Percentiles rank a stretch among this genome's conserved stretches.
These are phyloP conservation scores for Alectoris magna DNA, from an alignment of 2,797 vertebrate genomes.

Conservation along the genomic window DNA sequence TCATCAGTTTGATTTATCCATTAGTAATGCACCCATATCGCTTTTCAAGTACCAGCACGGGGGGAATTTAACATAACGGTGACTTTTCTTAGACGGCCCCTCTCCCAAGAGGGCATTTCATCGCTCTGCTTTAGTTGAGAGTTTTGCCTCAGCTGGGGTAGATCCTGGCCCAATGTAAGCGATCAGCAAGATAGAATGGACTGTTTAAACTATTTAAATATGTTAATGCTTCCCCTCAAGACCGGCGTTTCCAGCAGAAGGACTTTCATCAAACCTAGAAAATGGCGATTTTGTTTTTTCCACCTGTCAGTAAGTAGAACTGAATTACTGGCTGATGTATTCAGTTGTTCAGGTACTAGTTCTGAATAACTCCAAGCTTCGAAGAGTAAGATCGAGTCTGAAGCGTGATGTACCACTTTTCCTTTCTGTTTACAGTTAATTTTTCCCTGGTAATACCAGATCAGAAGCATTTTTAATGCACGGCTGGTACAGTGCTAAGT, in stretches of 20 bases:
- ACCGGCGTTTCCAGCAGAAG: neutral
- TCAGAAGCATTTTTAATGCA: constrained; percentile 31
- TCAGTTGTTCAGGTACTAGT: neutral
- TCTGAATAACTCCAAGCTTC: neutral
- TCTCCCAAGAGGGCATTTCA: neutral
- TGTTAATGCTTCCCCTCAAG: neutral
- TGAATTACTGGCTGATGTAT: constrained; percentile 3
- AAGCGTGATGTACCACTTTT: neutral
- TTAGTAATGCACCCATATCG: neutral
- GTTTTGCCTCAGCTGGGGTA: neutral
- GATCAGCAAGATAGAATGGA: neutral
- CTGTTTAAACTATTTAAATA: neutral
- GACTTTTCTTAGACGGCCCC: neutral
- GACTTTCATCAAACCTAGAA: constrained; percentile 3
- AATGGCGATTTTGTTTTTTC: neutral
- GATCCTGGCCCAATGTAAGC: neutral
- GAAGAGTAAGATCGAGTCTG: neutral
- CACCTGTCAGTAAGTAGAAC: neutral
- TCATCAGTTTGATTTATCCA: neutral
- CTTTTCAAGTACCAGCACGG: neutral
- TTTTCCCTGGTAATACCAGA: constrained; percentile 21
- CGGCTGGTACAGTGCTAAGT: neutral
- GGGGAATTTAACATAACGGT: neutral
- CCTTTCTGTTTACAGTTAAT: constrained; percentile 16
- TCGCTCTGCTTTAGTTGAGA: neutral